Evolutionary conservation across 1,140 invertebrate species (phyloP), one percentile per base, ranked within the genome.

Genomic region (Caenorhabditis remanei): DNA sequence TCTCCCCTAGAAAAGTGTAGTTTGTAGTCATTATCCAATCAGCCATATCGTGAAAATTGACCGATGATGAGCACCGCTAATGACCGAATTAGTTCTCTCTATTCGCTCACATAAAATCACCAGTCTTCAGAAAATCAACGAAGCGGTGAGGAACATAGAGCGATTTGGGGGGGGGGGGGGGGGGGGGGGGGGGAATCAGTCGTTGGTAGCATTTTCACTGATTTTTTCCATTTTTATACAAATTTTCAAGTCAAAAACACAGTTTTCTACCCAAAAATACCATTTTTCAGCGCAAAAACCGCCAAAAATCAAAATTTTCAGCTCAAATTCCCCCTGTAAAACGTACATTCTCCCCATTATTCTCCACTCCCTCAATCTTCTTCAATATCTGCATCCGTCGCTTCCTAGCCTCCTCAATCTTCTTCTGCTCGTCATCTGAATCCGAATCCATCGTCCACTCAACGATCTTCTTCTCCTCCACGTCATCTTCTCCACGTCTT

Each of bases 381-480:
- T 79, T 61, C n/a, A 85, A 14, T 11, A 85, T 85, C 13, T 55
- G 32, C 9, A 87, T 48, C 19, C 83, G 53, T 41, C 71, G 16
- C 46, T 85, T 88, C 16, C 84, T 85, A 16, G 85, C 65, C 48
- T 75, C 83, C 63, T 89, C 87, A 41, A 88, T 85, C 50, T 87
- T 88, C 87, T 89, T 89, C 65, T 85, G 84, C 58, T 89, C 88
- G 32, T 89, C 88, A 63, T 89, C 86, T 7, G 85, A 87, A 79
- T 79, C 71, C 9, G 55, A 61, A 58, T 88, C 53, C 63, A 79
- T 46, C 56, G 85, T 85, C 67, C 84, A 79, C 21, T 85, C 87
- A n/a, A n/a, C n/a, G 5, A 88, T 50, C 19, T 71, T 32, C 56
- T 50, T 43, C 11, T 79, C 48, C 56, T 55, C 53, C 41, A 41